These are phyloP conservation scores for Smittia aterrima DNA, from an alignment of 2,888 invertebrate genomes.

Conservation along the genomic window DNA sequence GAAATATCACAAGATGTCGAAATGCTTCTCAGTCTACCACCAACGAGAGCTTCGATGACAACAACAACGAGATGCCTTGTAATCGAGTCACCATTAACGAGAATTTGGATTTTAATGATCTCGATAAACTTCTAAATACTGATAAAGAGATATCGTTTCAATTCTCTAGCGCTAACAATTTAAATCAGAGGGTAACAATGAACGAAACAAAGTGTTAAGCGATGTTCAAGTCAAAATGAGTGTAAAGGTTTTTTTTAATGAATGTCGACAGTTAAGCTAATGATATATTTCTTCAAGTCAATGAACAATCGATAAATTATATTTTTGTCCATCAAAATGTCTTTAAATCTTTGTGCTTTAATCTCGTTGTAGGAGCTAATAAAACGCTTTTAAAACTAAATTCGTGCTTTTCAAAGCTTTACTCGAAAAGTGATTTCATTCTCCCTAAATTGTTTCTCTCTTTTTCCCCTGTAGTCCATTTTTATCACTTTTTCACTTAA, in stretches of 20 bases:
- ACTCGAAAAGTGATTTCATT: background rate
- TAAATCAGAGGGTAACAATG: conserved; percentile 48
- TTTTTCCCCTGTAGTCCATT: background rate
- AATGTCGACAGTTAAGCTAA: too few species aligned
- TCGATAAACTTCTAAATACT: conserved; percentile 50
- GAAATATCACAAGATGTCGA: background rate
- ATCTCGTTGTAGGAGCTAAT: background rate
- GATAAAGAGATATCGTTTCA: conserved; percentile 52
- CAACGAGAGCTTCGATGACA: conserved; percentile 36
- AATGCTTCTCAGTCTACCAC: conserved; percentile 17
- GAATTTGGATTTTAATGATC: conserved; percentile 51
- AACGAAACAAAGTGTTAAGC: conserved; percentile 30
- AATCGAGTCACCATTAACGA: conserved; percentile 50
- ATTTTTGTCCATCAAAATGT: conserved; percentile 11
- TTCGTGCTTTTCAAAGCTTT: background rate
- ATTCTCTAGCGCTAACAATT: conserved; percentile 53
- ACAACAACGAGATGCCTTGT: conserved; percentile 50
- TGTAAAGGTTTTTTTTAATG: too few species aligned
- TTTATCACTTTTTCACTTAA: background rate
- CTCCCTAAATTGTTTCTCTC: background rate
- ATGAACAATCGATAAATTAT: background rate
- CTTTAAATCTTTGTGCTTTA: background rate
- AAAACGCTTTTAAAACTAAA: background rate
- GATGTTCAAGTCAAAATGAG: too few species aligned
- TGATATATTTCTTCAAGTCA: too few species aligned